A percentile compares a stretch with the other conserved stretches of the same genome.
Evolutionary conservation across 2,797 vertebrate species (phyloP).

Genomic region (Parotocinclus haroldoi): DNA sequence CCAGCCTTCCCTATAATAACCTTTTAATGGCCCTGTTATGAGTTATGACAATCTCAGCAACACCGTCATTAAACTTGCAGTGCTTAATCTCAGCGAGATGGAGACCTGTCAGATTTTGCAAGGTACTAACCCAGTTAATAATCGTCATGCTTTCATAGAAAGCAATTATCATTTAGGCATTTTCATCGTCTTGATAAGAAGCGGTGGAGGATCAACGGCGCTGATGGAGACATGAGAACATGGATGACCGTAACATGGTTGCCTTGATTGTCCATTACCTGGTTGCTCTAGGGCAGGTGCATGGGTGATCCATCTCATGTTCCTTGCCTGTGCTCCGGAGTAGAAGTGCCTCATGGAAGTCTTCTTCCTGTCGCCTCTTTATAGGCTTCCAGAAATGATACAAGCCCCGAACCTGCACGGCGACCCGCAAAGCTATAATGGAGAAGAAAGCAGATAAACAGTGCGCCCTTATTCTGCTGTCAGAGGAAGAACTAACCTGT

Average conservation of each 20-base stretch:
- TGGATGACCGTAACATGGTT: slow-evolving; percentile 61
- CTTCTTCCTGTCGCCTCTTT: slow-evolving; percentile 40
- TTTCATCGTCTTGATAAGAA: slow-evolving; percentile 49
- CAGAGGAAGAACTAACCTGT: slow-evolving; percentile 23
- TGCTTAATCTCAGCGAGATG: slow-evolving; percentile 65
- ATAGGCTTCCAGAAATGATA: slow-evolving; percentile 31
- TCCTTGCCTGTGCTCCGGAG: slow-evolving; percentile 19
- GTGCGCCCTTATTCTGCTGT: not conserved
- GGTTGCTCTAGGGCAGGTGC: slow-evolving; percentile 54
- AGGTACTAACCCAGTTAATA: slow-evolving; percentile 69
- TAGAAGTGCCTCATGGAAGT: slow-evolving; percentile 32
- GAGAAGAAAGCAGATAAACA: slow-evolving; percentile 29
- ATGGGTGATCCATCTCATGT: slow-evolving; percentile 54
- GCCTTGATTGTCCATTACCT: slow-evolving; percentile 61
- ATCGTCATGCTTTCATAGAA: slow-evolving; percentile 44
- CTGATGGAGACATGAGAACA: slow-evolving; percentile 55
- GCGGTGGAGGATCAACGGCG: slow-evolving; percentile 29
- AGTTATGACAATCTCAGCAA: slow-evolving; percentile 70
- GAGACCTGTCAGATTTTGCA: slow-evolving; percentile 63
- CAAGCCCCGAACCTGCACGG: slow-evolving; percentile 34
- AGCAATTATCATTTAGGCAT: slow-evolving; percentile 47
- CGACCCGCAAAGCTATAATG: slow-evolving; percentile 42
- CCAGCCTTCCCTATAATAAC: slow-evolving; percentile 62
- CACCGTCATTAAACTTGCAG: slow-evolving; percentile 62
- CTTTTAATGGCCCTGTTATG: slow-evolving; percentile 70